Base-by-base conservation (phyloP, 1,140 invertebrate genomes). In the Camponotus vicinus region DNA sequence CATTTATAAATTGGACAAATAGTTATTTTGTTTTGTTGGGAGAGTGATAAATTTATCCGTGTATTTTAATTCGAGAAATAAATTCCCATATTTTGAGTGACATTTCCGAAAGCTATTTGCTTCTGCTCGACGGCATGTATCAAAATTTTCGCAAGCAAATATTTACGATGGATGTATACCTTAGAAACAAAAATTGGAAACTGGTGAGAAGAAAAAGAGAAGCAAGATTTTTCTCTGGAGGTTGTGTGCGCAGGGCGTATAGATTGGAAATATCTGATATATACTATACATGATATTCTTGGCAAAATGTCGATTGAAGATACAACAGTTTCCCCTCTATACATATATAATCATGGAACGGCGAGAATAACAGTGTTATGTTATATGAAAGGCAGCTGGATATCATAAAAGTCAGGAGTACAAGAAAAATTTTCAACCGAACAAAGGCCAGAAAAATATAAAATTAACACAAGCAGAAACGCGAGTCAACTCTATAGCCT, bases 81-180 rank as follows among this genome's bases (percentile, higher is more conserved):
- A 21, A 40, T 61, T 27, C 75, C 57, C 27, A 63, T 8, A 21
- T 61, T 73, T 15, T 34, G 55, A 59, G 40, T 73, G 55, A 42
- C 27, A 13, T 45, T 61, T 71, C 18, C 37, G 49, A 37, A 69
- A 69, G 34, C n/a, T 57, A 40, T 69, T 80, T 34, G 37, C 69
- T 71, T 52, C 32, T 59, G 67, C 52, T 82, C 52, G 55, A 45
- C 7, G 1, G 32, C n/a, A 57, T 27, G 61, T 27, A 83, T 83
- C n/a, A 42, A 83, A 75, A 63, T 75, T 69, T 80, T 57, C 8
- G 64, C 55, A 75, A 83, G 75, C 59, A 73, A 73, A 73, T 75
- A 49, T 83, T 83, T 75, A 40, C 59, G 27, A 61, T 18, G 15
- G 32, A 34, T 32, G 6, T 71, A 45, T 71, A 71, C 2, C 21